Conservation (phyloP, 2,888 invertebrate genomes). For the Papilio gigon region DNA sequence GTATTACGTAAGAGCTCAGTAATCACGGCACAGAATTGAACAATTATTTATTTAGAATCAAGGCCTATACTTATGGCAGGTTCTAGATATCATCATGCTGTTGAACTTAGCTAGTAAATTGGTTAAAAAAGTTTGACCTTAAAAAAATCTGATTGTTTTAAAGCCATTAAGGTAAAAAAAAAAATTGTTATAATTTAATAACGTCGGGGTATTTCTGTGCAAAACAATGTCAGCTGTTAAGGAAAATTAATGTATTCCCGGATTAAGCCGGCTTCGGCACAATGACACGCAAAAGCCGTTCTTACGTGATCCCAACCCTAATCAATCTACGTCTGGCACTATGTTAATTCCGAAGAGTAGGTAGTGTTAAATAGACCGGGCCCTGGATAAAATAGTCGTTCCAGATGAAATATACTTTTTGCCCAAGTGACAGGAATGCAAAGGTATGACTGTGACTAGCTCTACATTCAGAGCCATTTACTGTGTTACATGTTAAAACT, state of each 20-base stretch:
- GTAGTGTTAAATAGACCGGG: slow-evolving; percentile 17
- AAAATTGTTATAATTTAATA: slow-evolving; percentile 20
- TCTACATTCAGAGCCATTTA: too few relatives aligned
- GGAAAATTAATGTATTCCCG: slow-evolving; percentile 23
- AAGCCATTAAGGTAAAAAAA: not conserved
- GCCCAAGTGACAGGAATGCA: not conserved
- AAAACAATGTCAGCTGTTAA: slow-evolving; percentile 20
- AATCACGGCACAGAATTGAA: too few relatives aligned
- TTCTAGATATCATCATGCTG: too few relatives aligned
- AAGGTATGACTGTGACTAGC: too few relatives aligned
- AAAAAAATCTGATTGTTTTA: not conserved
- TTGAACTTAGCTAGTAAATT: too few relatives aligned
- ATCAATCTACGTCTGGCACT: slow-evolving; percentile 25
- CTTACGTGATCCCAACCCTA: slow-evolving; percentile 28
- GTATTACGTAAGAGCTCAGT: too few relatives aligned
- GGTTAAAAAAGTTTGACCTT: too few relatives aligned
- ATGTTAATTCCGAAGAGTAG: slow-evolving; percentile 15
- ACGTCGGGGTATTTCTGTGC: not conserved
- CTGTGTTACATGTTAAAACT: too few relatives aligned
- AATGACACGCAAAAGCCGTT: slow-evolving; percentile 28
- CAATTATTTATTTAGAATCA: too few relatives aligned
- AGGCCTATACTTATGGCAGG: too few relatives aligned
- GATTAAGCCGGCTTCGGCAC: slow-evolving; percentile 23
- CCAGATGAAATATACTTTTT: not conserved
- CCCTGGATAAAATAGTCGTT: slow-evolving; percentile 13